A percentile compares a stretch with the other conserved stretches of the same genome.
These are phyloP conservation scores for Parasteatoda lunata DNA, from an alignment of 2,888 invertebrate species.

Conservation along the genomic window DNA sequence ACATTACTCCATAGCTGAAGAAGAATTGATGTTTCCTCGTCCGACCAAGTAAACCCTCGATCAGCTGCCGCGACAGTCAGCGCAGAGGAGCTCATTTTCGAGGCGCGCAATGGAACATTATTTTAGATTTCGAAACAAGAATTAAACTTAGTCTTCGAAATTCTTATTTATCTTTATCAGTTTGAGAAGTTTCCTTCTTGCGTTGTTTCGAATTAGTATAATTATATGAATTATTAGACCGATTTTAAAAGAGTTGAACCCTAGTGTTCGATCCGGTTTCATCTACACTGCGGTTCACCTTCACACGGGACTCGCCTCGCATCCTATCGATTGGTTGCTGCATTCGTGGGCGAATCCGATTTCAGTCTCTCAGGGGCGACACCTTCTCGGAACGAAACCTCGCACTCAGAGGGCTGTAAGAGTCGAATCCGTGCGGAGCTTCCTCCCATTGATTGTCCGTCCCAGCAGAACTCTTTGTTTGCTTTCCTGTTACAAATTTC, in stretches of 20 bases:
- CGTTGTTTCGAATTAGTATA: no score
- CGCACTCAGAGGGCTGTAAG: constrained; percentile 15
- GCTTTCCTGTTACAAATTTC: neutral
- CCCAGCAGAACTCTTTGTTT: neutral
- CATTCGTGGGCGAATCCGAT: constrained; percentile 64
- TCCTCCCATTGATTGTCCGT: no score
- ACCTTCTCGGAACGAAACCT: neutral
- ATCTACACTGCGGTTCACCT: constrained; percentile 15
- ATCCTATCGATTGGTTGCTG: constrained; percentile 44
- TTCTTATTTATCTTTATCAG: no score
- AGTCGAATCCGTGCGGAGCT: no score
- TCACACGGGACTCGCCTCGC: constrained; percentile 18
- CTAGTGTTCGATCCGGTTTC: constrained; percentile 49
- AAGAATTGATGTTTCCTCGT: constrained; percentile 53
- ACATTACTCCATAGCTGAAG: constrained; percentile 51
- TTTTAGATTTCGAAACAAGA: neutral
- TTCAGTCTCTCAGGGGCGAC: constrained; percentile 49
- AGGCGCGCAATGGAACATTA: neutral
- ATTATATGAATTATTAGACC: no score
- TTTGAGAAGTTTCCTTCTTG: no score
- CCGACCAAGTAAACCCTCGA: constrained; percentile 65
- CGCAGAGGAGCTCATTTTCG: neutral
- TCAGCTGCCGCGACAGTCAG: constrained; percentile 37
- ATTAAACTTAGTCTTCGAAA: neutral
- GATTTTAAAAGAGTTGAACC: neutral